Evolutionary conservation across 2,113 vertebrate species (phyloP), one percentile per base, ranked within the genome.

Genomic region (Hucho hucho): DNA sequence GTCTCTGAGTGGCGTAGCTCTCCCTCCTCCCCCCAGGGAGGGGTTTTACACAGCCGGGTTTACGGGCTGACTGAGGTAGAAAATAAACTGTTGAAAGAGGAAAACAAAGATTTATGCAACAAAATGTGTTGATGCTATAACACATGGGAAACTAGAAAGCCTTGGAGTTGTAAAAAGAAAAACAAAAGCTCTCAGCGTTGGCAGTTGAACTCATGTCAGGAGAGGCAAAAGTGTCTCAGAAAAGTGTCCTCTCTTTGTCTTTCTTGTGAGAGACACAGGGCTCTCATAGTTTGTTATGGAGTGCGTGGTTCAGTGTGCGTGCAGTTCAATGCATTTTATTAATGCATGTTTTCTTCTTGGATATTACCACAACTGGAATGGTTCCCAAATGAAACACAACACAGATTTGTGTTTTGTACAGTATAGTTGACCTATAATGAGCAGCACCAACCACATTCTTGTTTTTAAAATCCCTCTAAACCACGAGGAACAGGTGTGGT

Each of bases 41-140:
- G 71, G 75, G 61, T 61, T 61, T 65, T 37, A 69, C 77, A 58
- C 80, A 80, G 74, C 74, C 1, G 2, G 70, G 73, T 74, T 73
- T 47, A 20, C 70, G n/a, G 70, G 72, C 69, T 77, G 67, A 80
- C 67, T 77, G 67, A 80, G 78, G 69, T 64, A 56, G 22, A 24
- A 53, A 11, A 25, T 69, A 61, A 75, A 77, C 32, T 32, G 72
- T 74, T 43, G 11, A 74, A 64, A 46, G 29, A 77, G 78, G 75
- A 68, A 81, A 47, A 67, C 47, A 20, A 69, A 73, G 75, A 75
- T 75, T 63, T 59, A 16, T 72, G 63, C 49, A 25, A 18, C 56
- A 67, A 29, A 77, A 73, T 76, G 63, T 20, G 53, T 76, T 79
- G 69, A 82, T 70, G 77, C 43, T 73, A 59, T 56, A 74, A 71